phyloP scores from a whole-genome alignment of 2,797 vertebrate genomes.

The Hipposideros larvatus region DNA sequence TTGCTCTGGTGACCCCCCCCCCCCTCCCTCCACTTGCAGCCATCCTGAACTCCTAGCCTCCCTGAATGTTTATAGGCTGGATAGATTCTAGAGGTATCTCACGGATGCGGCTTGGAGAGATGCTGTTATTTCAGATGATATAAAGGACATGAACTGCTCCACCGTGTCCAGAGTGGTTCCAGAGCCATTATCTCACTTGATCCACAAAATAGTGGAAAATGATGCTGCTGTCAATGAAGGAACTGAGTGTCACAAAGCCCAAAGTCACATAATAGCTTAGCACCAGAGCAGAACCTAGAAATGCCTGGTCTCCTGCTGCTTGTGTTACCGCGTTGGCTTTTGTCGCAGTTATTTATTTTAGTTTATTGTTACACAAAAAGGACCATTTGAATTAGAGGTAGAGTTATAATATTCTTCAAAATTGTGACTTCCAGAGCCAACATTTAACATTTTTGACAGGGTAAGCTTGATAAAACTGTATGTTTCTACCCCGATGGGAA shows the following conservation, averaged over 20 bases:
- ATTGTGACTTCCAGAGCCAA: neutral
- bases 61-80: neutral
- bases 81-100: neutral
- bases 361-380: neutral
- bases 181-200: neutral
- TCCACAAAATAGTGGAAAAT: neutral
- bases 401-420: neutral
- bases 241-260: neutral
- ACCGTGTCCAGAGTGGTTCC: neutral
- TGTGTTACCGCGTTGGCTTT: neutral
- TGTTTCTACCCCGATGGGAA: neutral
- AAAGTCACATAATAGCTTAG: neutral
- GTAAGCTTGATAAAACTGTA: neutral
- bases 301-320: neutral
- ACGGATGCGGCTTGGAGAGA: neutral
- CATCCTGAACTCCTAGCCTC: neutral
- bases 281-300: neutral
- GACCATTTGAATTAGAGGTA: neutral
- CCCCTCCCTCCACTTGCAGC: neutral
- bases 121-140: neutral
- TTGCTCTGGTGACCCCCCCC: accelerated
- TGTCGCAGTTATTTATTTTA: neutral
- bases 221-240: neutral
- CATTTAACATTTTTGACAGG: neutral
- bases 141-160: neutral